Conservation (phyloP, 2,797 vertebrate species). For the Discoglossus pictus region DNA sequence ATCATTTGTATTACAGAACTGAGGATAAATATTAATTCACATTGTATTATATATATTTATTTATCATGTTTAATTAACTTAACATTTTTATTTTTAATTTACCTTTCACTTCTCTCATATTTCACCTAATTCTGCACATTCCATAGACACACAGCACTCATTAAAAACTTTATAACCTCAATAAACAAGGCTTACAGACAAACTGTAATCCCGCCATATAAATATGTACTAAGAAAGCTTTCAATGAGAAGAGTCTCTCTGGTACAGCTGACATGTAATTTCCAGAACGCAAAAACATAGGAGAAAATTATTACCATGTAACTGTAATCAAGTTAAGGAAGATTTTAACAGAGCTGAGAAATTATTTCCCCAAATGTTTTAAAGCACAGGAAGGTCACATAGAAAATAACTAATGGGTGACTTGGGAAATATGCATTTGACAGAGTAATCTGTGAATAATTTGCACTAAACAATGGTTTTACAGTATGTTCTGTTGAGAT, state of each 20-base stretch:
- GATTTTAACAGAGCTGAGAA: constrained; percentile 33
- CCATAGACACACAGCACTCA: no score
- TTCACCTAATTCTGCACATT: no score
- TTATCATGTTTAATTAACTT: no score
- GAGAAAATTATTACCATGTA: constrained; percentile 17
- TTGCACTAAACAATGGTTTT: constrained; percentile 26
- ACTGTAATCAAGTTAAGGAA: constrained; percentile 24
- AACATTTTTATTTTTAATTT: no score
- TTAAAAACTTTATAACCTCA: no score
- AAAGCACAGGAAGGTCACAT: constrained; percentile 24
- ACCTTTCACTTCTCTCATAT: no score
- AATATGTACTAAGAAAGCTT: constrained; percentile 4
- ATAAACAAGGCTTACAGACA: no score
- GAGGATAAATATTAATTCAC: no score
- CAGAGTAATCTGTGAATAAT: constrained; percentile 32
- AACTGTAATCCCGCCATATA: no score
- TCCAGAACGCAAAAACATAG: constrained; percentile 17
- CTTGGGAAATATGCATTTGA: constrained; percentile 36
- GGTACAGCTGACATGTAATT: constrained; percentile 6
- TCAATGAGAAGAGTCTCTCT: constrained; percentile 12
- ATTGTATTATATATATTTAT: no score
- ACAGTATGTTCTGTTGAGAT: constrained; percentile 31
- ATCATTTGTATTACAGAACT: no score
- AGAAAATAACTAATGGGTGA: constrained; percentile 33
- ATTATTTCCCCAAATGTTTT: constrained; percentile 43